Evolutionary conservation across 2,888 invertebrate species (phyloP).

Genomic region (Syrphus vitripennis): DNA sequence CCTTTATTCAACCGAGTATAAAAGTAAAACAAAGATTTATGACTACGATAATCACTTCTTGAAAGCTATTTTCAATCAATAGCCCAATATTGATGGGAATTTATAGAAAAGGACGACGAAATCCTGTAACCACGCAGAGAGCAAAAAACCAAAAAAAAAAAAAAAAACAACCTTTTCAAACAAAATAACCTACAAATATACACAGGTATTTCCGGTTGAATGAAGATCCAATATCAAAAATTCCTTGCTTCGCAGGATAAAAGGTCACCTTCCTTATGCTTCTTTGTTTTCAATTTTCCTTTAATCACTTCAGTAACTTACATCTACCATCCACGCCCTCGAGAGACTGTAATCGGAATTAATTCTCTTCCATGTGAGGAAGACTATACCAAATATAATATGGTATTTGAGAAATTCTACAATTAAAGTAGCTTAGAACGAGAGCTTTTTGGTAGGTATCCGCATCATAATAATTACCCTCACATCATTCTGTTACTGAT

Average conservation of each 20-base stretch:
- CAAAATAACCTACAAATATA: background rate
- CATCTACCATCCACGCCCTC: background rate
- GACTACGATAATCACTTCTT: background rate
- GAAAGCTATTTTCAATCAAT: conserved; percentile 4
- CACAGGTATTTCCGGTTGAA: background rate
- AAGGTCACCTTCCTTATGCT: background rate
- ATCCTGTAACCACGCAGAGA: background rate
- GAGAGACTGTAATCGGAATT: background rate
- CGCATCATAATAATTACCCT: background rate
- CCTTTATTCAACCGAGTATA: background rate
- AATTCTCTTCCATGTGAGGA: background rate
- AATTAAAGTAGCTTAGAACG: background rate
- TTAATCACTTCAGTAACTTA: conserved; percentile 10
- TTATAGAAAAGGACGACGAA: background rate
- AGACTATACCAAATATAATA: background rate
- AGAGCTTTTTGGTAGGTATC: background rate
- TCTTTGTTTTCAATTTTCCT: conserved; percentile 16
- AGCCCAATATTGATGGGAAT: background rate
- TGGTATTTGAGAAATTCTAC: background rate
- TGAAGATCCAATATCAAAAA: conserved; percentile 22
- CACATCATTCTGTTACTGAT: background rate
- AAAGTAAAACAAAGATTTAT: conserved; percentile 9
- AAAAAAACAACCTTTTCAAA: background rate
- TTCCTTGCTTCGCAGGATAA: conserved; percentile 14
- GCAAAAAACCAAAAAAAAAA: background rate